These are phyloP conservation scores for Condylostylus longicornis DNA, from an alignment of 1,140 invertebrate species.

Conservation along the genomic window DNA sequence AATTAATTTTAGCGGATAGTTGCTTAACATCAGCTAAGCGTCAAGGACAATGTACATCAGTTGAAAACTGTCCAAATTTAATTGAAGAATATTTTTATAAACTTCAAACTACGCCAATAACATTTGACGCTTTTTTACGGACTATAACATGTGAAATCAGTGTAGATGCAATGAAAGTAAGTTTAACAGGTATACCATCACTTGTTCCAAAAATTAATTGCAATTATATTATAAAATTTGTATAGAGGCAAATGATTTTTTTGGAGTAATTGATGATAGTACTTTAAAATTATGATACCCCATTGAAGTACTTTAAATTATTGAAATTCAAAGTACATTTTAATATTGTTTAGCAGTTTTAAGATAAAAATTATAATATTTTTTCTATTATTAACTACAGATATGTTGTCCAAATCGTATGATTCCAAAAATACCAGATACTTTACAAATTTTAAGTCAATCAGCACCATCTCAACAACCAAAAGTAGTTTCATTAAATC, in stretches of 20 bases:
- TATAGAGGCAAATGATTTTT: not conserved
- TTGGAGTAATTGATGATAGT: not conserved
- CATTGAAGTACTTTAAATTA: not conserved
- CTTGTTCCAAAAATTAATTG: not conserved
- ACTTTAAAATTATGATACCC: not conserved
- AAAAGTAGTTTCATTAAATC: too few relatives aligned
- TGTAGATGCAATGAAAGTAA: not conserved
- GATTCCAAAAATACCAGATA: too few relatives aligned
- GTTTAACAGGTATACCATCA: not conserved
- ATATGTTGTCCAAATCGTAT: too few relatives aligned
- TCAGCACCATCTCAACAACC: too few relatives aligned
- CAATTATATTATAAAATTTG: not conserved
- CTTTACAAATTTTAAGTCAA: too few relatives aligned
- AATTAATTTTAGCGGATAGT: too few relatives aligned
- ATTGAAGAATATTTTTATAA: constrained; percentile 27
- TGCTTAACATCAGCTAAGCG: too few relatives aligned
- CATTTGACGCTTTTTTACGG: constrained; percentile 6
- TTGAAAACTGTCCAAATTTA: constrained; percentile 33
- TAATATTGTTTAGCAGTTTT: not conserved
- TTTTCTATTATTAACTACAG: not conserved
- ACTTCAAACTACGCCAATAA: constrained; percentile 14
- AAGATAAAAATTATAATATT: not conserved
- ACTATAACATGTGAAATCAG: not conserved
- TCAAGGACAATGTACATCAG: constrained; percentile 32
- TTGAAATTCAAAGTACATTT: not conserved